These are phyloP conservation scores for Drosophila sproati DNA, from an alignment of 1,140 invertebrate genomes.

Conservation along the genomic window DNA sequence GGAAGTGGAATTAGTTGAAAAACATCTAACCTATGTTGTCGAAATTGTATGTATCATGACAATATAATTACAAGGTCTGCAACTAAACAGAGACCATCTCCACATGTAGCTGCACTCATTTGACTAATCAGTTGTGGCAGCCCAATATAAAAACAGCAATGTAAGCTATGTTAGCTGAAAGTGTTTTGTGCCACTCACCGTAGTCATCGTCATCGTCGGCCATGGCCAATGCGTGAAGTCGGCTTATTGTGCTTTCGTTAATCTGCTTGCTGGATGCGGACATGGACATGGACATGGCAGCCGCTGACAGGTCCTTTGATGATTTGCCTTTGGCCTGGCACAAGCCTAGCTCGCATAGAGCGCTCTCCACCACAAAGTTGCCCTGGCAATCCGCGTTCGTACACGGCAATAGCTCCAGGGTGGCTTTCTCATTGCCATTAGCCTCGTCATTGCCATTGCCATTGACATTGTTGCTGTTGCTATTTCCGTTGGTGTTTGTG, in stretches of 20 bases:
- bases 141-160: neutral
- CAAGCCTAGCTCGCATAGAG: constrained; percentile 69
- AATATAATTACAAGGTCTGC: no score
- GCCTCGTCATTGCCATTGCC: constrained; percentile 59
- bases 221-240: constrained; percentile 82
- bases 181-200: constrained; percentile 50
- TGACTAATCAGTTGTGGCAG: neutral
- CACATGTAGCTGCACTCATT: neutral
- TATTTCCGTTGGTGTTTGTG: constrained; percentile 22
- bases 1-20: no score
- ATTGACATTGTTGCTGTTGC: constrained; percentile 43
- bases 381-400: constrained; percentile 79
- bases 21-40: no score
- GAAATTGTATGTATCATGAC: no score
- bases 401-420: constrained; percentile 53
- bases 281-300: constrained; percentile 51
- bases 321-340: constrained; percentile 74
- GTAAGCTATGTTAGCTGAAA: neutral
- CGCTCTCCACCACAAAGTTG: constrained; percentile 77
- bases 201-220: constrained; percentile 83
- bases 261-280: constrained; percentile 62
- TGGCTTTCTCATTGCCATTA: constrained; percentile 43
- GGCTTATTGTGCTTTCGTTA: constrained; percentile 83
- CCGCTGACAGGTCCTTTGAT: constrained; percentile 70
- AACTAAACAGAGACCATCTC: neutral